These are phyloP conservation scores for Argyresthia albistria DNA, from an alignment of 2,888 invertebrate species.

Conservation along the genomic window DNA sequence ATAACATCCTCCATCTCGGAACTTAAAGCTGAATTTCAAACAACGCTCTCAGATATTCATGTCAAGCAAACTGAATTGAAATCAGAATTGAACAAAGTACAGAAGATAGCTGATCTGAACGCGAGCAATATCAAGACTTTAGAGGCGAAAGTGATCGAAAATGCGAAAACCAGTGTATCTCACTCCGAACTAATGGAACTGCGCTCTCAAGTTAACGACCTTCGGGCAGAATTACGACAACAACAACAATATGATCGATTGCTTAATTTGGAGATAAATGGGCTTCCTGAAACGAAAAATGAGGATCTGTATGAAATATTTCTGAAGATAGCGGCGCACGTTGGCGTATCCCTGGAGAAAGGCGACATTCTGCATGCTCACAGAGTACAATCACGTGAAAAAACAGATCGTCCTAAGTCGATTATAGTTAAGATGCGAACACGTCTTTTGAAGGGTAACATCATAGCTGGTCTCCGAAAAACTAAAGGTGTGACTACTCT, in stretches of 20 bases:
- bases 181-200: no score
- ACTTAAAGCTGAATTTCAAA: no score
- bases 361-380: neutral
- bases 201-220: neutral
- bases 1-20: no score
- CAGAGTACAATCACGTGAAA: neutral
- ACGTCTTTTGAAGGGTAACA: conserved; percentile 1
- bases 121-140: no score
- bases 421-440: neutral
- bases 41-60: no score
- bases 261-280: neutral
- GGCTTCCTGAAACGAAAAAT: neutral
- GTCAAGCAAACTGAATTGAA: no score
- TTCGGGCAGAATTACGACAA: neutral
- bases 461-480: conserved; percentile 1
- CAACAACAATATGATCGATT: neutral
- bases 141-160: no score
- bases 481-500: neutral
- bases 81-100: no score
- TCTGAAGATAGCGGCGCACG: neutral
- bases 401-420: neutral
- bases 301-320: neutral
- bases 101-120: no score
- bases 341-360: neutral
- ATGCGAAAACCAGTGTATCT: no score